phyloP scores from a whole-genome alignment of 2,888 invertebrate genomes.

The Lottia gigantea region DNA sequence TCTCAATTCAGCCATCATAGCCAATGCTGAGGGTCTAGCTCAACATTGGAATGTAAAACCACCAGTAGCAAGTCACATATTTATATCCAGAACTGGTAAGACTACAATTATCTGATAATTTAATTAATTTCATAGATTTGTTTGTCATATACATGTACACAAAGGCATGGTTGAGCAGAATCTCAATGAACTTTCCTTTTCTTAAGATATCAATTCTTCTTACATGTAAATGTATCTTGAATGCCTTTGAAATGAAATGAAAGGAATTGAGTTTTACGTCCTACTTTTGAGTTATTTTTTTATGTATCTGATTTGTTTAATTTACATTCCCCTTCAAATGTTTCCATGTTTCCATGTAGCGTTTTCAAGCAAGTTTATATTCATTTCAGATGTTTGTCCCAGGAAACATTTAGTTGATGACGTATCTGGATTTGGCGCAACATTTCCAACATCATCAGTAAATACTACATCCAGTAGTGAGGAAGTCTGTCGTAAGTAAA shows the following conservation, averaged over 20 bases:
- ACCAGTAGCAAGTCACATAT: constrained; percentile 38
- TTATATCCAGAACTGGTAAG: constrained; percentile 48
- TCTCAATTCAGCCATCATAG: constrained; percentile 23
- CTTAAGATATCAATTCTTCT: background rate
- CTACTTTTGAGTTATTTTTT: too few species aligned
- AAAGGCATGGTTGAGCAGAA: too few species aligned
- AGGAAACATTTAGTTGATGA: constrained; percentile 30
- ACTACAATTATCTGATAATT: background rate
- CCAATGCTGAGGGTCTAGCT: constrained; percentile 17
- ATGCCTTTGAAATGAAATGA: background rate
- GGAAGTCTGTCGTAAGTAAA: constrained; percentile 36
- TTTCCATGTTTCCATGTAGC: too few species aligned
- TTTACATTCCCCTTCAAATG: too few species aligned
- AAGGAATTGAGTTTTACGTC: too few species aligned
- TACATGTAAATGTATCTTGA: background rate
- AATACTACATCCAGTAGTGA: constrained; percentile 30
- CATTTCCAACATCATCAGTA: constrained; percentile 36
- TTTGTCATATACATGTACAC: too few species aligned
- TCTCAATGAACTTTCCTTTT: too few species aligned
- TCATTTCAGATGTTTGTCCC: constrained; percentile 37
- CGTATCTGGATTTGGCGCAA: constrained; percentile 32
- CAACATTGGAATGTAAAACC: constrained; percentile 43
- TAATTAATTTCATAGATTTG: too few species aligned
- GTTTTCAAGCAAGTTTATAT: too few species aligned
- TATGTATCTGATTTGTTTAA: too few species aligned